Evolutionary conservation across 2,113 vertebrate genomes (phyloP).

Genomic region (Lethenteron camtschaticum): DNA sequence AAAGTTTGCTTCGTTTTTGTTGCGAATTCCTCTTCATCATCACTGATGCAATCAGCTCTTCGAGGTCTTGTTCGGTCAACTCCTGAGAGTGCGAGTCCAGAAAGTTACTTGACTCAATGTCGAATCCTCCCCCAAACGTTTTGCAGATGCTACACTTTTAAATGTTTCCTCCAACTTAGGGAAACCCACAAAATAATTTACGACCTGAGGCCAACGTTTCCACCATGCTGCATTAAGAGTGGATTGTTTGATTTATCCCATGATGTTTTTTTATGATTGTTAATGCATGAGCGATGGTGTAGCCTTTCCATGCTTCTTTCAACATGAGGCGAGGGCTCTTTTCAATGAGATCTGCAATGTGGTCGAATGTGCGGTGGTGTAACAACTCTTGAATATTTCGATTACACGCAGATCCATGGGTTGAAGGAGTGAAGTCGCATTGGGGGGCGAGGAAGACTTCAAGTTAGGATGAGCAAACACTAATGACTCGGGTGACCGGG

Average conservation of each 20-base stretch:
- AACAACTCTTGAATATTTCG: constrained; percentile 6
- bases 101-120: too few species aligned
- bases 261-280: not conserved
- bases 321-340: not conserved
- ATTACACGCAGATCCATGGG: constrained; percentile 9
- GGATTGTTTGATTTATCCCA: constrained; percentile 3
- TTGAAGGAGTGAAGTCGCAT: constrained; percentile 8
- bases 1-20: too few species aligned
- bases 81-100: too few species aligned
- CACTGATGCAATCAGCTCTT: too few species aligned
- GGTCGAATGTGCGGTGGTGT: constrained; percentile 5
- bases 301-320: constrained; percentile 2
- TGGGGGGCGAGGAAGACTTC: not conserved
- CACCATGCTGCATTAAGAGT: not conserved
- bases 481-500: constrained; percentile 7
- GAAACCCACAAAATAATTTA: too few species aligned
- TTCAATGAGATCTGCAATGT: not conserved
- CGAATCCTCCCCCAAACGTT: too few species aligned
- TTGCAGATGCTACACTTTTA: too few species aligned
- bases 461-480: not conserved
- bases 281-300: constrained; percentile 7
- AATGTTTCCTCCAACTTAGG: too few species aligned
- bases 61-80: too few species aligned
- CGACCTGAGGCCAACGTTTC: not conserved
- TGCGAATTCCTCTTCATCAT: too few species aligned